Evolutionary conservation across 1,140 invertebrate genomes (phyloP).

Genomic region (Samia ricini): DNA sequence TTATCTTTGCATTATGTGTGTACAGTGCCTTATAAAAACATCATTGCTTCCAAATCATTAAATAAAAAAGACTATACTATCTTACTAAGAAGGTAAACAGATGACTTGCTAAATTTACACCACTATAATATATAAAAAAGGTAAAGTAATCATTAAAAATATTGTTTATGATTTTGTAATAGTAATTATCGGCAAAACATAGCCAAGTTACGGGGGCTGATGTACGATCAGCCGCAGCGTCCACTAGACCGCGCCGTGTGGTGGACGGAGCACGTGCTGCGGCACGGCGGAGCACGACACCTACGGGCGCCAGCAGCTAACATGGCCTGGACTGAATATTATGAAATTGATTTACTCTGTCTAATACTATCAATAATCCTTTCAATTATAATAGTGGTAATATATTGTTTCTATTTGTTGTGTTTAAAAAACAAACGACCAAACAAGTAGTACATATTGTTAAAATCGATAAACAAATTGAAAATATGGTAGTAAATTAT

Average conservation of each 20-base stretch:
- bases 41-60: too few relatives aligned
- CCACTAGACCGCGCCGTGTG: slow-evolving; percentile 70
- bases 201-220: slow-evolving; percentile 43
- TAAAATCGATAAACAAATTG: too few relatives aligned
- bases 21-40: too few relatives aligned
- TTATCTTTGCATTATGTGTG: too few relatives aligned
- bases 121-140: too few relatives aligned
- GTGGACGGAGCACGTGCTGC: slow-evolving; percentile 74
- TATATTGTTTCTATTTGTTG: not conserved
- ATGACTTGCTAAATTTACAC: too few relatives aligned
- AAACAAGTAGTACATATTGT: too few relatives aligned
- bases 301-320: slow-evolving; percentile 45
- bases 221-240: slow-evolving; percentile 73
- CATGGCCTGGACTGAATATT: slow-evolving; percentile 23
- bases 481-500: too few relatives aligned
- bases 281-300: slow-evolving; percentile 73
- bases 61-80: too few relatives aligned
- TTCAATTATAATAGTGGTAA: not conserved
- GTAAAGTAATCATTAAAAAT: too few relatives aligned
- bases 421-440: too few relatives aligned
- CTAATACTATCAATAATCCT: not conserved
- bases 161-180: not conserved
- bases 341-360: not conserved
- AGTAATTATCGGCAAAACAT: slow-evolving; percentile 44
- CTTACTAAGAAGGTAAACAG: too few relatives aligned